A percentile compares a stretch with the other conserved stretches of the same genome.
Evolutionary conservation across 1,140 invertebrate genomes (phyloP).

Genomic region (Drosophila santomea): DNA sequence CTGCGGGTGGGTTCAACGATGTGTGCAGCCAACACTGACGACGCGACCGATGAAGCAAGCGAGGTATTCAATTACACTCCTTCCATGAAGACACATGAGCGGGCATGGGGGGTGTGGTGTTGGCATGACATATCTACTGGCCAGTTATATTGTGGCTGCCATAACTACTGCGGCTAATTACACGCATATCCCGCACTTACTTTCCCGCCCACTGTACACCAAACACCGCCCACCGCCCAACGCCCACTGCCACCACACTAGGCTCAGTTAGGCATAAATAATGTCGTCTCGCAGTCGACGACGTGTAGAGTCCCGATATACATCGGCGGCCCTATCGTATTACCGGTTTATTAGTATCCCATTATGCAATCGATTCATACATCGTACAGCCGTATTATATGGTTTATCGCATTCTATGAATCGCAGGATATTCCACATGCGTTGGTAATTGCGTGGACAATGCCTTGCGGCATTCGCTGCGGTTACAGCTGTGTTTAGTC

Average conservation of each 20-base stretch:
- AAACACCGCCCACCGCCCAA: background rate
- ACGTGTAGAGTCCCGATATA: conserved; percentile 69
- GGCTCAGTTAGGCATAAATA: conserved; percentile 73
- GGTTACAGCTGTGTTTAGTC: conserved; percentile 5
- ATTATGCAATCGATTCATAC: conserved; percentile 47
- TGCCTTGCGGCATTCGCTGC: conserved; percentile 56
- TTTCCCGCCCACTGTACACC: background rate
- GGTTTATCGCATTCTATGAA: conserved; percentile 21
- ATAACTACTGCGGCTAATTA: conserved; percentile 78
- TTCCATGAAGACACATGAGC: conserved; percentile 21
- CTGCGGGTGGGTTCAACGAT: conserved; percentile 65
- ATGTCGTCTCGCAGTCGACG: conserved; percentile 66
- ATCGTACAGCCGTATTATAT: conserved; percentile 20
- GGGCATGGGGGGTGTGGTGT: background rate
- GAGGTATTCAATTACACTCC: conserved; percentile 74
- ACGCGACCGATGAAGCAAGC: conserved; percentile 28
- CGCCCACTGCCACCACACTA: background rate
- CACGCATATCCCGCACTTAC: conserved; percentile 17
- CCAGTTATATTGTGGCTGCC: conserved; percentile 55
- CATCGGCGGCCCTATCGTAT: conserved; percentile 71
- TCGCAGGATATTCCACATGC: conserved; percentile 47
- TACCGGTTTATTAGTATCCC: conserved; percentile 78
- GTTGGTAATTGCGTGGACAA: conserved; percentile 73
- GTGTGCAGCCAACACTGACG: conserved; percentile 65
- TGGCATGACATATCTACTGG: conserved; percentile 47